A percentile compares a stretch with the other conserved stretches of the same genome.
Conservation (phyloP, 1,140 invertebrate genomes). For the Cyclargus thomasi region DNA sequence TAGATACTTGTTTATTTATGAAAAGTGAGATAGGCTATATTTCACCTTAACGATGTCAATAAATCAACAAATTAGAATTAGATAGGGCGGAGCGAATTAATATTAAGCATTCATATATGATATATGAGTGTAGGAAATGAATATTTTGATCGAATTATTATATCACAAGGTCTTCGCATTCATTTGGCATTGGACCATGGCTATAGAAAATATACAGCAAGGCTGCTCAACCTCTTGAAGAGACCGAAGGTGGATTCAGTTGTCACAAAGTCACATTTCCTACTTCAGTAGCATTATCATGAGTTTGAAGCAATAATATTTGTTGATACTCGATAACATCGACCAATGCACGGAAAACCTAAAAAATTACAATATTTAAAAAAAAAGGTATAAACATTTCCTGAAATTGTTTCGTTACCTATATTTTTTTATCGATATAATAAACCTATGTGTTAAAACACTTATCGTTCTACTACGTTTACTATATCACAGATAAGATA, state of each 20-base stretch:
- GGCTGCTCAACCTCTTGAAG: too few species aligned
- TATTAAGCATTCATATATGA: background rate
- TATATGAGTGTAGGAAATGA: constrained; percentile 1
- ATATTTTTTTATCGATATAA: background rate
- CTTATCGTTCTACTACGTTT: constrained; percentile 37
- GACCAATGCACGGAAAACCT: too few species aligned
- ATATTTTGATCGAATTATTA: background rate
- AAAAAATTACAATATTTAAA: too few species aligned
- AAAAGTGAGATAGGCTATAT: background rate
- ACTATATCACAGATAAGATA: constrained; percentile 41
- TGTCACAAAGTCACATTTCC: too few species aligned
- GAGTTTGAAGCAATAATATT: too few species aligned
- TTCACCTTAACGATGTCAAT: background rate
- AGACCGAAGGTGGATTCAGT: too few species aligned
- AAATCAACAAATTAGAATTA: background rate
- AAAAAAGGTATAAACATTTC: too few species aligned
- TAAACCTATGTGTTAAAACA: constrained; percentile 9
- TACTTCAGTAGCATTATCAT: too few species aligned
- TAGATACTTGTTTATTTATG: too few species aligned
- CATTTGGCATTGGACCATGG: background rate
- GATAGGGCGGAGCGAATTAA: background rate
- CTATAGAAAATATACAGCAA: background rate
- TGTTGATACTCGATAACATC: too few species aligned
- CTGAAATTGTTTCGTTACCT: too few species aligned
- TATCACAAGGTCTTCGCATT: background rate